Evolutionary conservation across 2,113 vertebrate genomes (phyloP).

Genomic region (Rhinopithecus roxellana): DNA sequence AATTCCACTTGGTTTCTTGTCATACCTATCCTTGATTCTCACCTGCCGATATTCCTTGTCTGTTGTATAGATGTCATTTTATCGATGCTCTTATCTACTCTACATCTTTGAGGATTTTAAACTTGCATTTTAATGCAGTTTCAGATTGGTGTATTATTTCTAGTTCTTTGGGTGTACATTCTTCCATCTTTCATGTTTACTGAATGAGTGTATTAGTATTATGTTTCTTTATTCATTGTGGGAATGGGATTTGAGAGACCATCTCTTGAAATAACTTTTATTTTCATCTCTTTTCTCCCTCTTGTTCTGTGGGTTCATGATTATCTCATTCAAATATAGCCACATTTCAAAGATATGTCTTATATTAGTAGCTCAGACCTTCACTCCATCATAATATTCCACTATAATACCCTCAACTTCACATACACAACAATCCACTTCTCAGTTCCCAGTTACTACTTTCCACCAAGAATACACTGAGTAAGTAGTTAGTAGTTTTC

Average conservation of each 20-base stretch:
- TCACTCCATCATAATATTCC: background rate
- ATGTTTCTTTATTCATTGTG: background rate
- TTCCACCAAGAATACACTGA: background rate
- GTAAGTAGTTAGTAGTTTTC: background rate
- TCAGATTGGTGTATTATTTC: background rate
- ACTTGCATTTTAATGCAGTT: background rate
- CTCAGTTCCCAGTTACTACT: background rate
- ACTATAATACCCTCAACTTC: background rate
- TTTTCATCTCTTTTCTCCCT: background rate
- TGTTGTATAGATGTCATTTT: background rate
- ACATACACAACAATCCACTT: background rate
- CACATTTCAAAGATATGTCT: background rate
- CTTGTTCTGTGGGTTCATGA: background rate
- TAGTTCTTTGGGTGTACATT: background rate
- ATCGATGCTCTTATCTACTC: background rate
- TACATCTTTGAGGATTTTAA: background rate
- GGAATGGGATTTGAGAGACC: background rate
- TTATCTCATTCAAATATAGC: background rate
- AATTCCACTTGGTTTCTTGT: background rate
- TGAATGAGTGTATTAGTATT: background rate
- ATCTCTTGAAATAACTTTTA: background rate
- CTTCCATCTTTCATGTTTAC: background rate
- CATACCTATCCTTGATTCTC: background rate
- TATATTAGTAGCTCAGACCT: background rate
- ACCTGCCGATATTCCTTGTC: background rate